Evolutionary conservation across 2,113 vertebrate species (phyloP), one percentile per base, ranked within the genome.

Genomic region (Gopherus evgoodei): DNA sequence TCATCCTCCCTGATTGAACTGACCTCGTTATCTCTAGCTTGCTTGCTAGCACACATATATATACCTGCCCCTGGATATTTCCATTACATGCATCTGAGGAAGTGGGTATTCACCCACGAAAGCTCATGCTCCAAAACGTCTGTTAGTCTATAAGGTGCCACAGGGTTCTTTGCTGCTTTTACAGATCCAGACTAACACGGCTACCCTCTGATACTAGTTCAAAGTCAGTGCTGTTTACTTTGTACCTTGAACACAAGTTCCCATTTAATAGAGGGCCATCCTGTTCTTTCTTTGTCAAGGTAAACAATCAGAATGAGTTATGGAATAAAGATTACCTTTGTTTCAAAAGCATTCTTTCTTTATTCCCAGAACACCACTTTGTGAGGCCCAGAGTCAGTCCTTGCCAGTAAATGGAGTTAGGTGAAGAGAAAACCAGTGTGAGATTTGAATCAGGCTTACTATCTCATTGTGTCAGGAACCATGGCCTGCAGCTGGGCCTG

Each of bases 201-300:
- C n/a, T n/a, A n/a, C n/a, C n/a, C n/a, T n/a, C n/a, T n/a, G n/a
- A n/a, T n/a, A n/a, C n/a, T n/a, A n/a, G n/a, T n/a, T n/a, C n/a
- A n/a, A n/a, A 96, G 91, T 96, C 92, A 94, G 12, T 93, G 84
- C 79, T 96, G 8, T 83, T 79, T 96, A 91, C 24, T 90, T 88
- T 65, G 96, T 93, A 89, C 54, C 49, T 86, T 94, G 72, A 96
- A 94, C 93, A 94, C 89, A 89, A 97, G 90, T 96, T 96, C n/a
- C 5, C 10, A 19, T 79, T 49, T 24, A 19, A 88, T 88, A 78
- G 22, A 47, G 42, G 50, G 29, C 25, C 65, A 75, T 75, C 35
- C 54, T 80, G 78, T 17, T 50, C 12, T 38, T 62, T 27, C 29
- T 50, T 89, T 44, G 21, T 69, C 1, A 81, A 89, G 76, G 6